phyloP scores from a whole-genome alignment of 1,140 invertebrate species.

The Calliopsis andreniformis region DNA sequence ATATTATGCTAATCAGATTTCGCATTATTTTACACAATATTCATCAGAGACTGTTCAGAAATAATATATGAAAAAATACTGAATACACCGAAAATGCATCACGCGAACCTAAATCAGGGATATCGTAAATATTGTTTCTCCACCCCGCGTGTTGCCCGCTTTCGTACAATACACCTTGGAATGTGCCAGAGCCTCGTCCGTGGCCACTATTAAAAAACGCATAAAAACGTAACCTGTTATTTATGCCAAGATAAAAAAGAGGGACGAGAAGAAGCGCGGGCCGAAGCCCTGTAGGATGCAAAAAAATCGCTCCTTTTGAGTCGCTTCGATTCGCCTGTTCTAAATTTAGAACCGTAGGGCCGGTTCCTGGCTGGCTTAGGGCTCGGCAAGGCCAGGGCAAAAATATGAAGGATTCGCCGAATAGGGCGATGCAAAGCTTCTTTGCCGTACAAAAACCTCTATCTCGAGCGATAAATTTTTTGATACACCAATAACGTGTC shows the following conservation, averaged over 20 bases:
- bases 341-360: slow-evolving; percentile 67
- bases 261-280: slow-evolving; percentile 27
- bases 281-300: slow-evolving; percentile 24
- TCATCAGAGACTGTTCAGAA: too few species aligned
- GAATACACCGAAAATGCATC: too few species aligned
- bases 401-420: slow-evolving; percentile 6
- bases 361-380: slow-evolving; percentile 41
- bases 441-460: background rate
- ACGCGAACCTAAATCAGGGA: background rate
- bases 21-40: too few species aligned
- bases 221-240: slow-evolving; percentile 70
- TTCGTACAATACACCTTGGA: slow-evolving; percentile 4
- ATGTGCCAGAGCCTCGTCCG: slow-evolving; percentile 14
- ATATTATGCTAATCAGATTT: too few species aligned
- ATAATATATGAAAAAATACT: too few species aligned
- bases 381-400: background rate
- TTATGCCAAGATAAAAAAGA: slow-evolving; percentile 49
- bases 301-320: slow-evolving; percentile 50
- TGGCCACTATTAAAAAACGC: slow-evolving; percentile 55
- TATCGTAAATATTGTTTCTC: slow-evolving; percentile 34
- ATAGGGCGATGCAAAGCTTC: background rate
- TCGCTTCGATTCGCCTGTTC: slow-evolving; percentile 57
- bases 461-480: slow-evolving; percentile 20
- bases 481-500: background rate
- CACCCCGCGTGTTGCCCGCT: background rate